These are phyloP conservation scores for Sternotherus odoratus DNA, from an alignment of 2,797 vertebrate genomes.

Conservation along the genomic window DNA sequence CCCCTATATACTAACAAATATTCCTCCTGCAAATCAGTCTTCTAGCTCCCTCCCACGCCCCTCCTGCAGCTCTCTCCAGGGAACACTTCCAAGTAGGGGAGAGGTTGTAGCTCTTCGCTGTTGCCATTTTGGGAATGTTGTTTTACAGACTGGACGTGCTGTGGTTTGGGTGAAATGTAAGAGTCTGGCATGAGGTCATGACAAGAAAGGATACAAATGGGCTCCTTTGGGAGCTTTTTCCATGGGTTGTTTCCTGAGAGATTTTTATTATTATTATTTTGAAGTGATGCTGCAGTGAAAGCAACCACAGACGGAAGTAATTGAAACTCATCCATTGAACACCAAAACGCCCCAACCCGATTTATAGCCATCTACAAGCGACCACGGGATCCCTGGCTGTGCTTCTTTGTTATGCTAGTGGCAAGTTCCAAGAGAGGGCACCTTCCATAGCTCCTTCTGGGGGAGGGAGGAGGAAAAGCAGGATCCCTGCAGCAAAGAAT, in stretches of 20 bases:
- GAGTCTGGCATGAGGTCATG: slow-evolving; percentile 59
- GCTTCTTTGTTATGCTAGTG: background rate
- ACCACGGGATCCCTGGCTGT: background rate
- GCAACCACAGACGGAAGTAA: background rate
- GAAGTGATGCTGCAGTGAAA: background rate
- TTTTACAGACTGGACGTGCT: slow-evolving; percentile 60
- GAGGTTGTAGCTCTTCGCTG: slow-evolving; percentile 70
- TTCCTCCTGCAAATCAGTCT: slow-evolving; percentile 39
- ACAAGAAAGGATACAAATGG: slow-evolving; percentile 56
- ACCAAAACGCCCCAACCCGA: background rate
- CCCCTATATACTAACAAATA: slow-evolving; percentile 34
- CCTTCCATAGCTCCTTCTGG: background rate
- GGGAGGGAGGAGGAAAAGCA: background rate
- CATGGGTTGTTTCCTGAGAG: background rate
- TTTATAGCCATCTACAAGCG: background rate
- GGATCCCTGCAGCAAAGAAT: background rate
- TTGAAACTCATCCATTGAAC: background rate
- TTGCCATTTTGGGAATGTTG: slow-evolving; percentile 70
- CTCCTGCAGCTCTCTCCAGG: slow-evolving; percentile 54
- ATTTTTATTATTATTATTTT: slow-evolving; percentile 20
- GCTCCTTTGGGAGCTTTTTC: slow-evolving; percentile 56
- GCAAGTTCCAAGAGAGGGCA: background rate
- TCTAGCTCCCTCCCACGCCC: slow-evolving; percentile 49
- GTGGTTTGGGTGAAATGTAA: slow-evolving; percentile 63
- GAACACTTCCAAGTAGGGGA: slow-evolving; percentile 76